Evolutionary conservation across 2,797 vertebrate species (phyloP).

Genomic region (Zalophus californianus): DNA sequence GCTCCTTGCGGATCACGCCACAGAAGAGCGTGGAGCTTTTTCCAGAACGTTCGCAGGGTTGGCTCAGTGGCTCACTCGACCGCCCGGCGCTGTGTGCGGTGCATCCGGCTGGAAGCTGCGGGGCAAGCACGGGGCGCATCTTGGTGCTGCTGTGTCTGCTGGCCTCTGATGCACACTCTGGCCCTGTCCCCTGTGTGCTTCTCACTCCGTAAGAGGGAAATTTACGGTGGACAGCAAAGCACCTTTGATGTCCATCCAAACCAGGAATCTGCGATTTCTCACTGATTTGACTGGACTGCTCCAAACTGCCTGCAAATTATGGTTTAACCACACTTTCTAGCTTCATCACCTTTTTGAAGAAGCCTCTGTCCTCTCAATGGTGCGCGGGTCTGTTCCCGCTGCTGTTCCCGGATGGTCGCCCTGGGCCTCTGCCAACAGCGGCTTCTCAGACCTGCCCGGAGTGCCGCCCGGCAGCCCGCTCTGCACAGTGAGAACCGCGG

Average conservation of each 20-base stretch:
- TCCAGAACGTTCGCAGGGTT: not conserved
- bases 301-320: slow-evolving; percentile 22
- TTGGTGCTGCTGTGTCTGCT: too few relatives aligned
- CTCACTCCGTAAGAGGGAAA: not conserved
- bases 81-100: too few relatives aligned
- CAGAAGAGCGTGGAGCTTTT: not conserved
- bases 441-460: accelerated
- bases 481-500: accelerated
- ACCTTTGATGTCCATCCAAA: slow-evolving; percentile 65
- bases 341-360: not conserved
- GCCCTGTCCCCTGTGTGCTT: not conserved
- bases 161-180: not conserved
- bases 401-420: accelerated
- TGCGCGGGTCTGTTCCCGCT: accelerated
- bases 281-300: not conserved
- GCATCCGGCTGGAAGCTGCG: accelerated
- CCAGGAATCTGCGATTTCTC: slow-evolving; percentile 56
- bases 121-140: not conserved
- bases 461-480: accelerated
- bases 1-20: not conserved
- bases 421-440: accelerated
- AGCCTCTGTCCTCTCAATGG: accelerated
- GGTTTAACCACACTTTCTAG: not conserved
- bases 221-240: not conserved
- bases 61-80: too few relatives aligned